These are phyloP conservation scores for Lobophora halterata DNA, from an alignment of 2,888 invertebrate genomes.

Conservation along the genomic window DNA sequence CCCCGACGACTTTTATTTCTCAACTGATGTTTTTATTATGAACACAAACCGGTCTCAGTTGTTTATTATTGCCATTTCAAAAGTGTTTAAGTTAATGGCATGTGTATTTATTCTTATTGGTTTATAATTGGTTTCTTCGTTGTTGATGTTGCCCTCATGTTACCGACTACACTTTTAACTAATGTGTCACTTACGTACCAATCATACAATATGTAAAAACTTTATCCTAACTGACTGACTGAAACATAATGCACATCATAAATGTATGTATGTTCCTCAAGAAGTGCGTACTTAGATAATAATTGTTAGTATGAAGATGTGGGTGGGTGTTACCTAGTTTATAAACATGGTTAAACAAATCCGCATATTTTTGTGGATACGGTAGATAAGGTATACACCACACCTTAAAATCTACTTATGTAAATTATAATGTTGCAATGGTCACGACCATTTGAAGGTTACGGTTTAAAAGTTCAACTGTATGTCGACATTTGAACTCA, in stretches of 20 bases:
- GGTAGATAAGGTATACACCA: slow-evolving; percentile 10
- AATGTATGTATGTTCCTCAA: too few species aligned
- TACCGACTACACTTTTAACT: too few species aligned
- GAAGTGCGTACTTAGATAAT: too few species aligned
- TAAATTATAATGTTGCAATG: slow-evolving; percentile 40
- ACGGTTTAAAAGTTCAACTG: slow-evolving; percentile 36
- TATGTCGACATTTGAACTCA: slow-evolving; percentile 34
- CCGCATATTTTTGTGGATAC: slow-evolving; percentile 13
- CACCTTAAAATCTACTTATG: slow-evolving; percentile 28
- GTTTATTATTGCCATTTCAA: slow-evolving; percentile 18
- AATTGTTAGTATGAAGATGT: too few species aligned
- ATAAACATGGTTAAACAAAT: slow-evolving; percentile 20
- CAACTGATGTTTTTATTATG: slow-evolving; percentile 16
- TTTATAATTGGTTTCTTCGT: slow-evolving; percentile 13
- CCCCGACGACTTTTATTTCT: slow-evolving; percentile 21
- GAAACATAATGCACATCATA: too few species aligned
- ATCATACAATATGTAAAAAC: too few species aligned
- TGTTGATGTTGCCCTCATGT: slow-evolving; percentile 5
- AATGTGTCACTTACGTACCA: too few species aligned
- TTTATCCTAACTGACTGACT: too few species aligned
- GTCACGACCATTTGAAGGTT: slow-evolving; percentile 37
- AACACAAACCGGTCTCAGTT: slow-evolving; percentile 9
- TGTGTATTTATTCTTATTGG: slow-evolving; percentile 14
- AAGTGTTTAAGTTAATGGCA: slow-evolving; percentile 16
- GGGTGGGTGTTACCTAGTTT: too few species aligned